phyloP scores from a whole-genome alignment of 2,888 invertebrate genomes.

The Abrostola tripartita region DNA sequence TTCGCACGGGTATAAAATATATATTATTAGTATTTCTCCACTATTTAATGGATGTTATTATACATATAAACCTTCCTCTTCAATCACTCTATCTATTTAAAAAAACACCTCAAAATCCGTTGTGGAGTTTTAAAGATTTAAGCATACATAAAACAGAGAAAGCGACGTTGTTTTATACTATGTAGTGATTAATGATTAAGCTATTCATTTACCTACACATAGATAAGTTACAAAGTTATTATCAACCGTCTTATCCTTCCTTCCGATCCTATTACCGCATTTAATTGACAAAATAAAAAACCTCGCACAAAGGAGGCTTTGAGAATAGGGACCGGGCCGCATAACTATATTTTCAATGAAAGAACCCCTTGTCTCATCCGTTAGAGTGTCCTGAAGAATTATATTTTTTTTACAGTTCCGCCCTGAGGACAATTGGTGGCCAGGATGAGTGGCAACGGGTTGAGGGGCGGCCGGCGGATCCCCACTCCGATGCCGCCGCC shows the following conservation, averaged over 20 bases:
- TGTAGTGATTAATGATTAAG: not conserved
- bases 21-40: too few relatives aligned
- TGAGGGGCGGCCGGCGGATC: slow-evolving; percentile 79
- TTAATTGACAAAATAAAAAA: slow-evolving; percentile 51
- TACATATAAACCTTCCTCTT: too few relatives aligned
- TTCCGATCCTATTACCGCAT: slow-evolving; percentile 22
- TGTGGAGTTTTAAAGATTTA: too few relatives aligned
- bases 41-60: too few relatives aligned
- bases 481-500: slow-evolving; percentile 86
- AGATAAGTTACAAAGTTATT: slow-evolving; percentile 18
- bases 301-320: slow-evolving; percentile 30
- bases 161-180: too few relatives aligned
- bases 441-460: slow-evolving; percentile 74
- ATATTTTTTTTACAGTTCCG: slow-evolving; percentile 68
- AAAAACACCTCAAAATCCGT: too few relatives aligned
- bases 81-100: too few relatives aligned
- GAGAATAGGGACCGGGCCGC: slow-evolving; percentile 19
- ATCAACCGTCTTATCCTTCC: slow-evolving; percentile 7
- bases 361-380: slow-evolving; percentile 65
- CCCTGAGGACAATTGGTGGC: slow-evolving; percentile 63
- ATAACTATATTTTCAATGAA: slow-evolving; percentile 48
- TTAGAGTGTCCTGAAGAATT: slow-evolving; percentile 64
- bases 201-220: not conserved
- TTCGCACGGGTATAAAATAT: too few relatives aligned
- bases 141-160: too few relatives aligned